Evolutionary conservation across 2,888 invertebrate genomes (phyloP).

Genomic region (Orthosia incerta): DNA sequence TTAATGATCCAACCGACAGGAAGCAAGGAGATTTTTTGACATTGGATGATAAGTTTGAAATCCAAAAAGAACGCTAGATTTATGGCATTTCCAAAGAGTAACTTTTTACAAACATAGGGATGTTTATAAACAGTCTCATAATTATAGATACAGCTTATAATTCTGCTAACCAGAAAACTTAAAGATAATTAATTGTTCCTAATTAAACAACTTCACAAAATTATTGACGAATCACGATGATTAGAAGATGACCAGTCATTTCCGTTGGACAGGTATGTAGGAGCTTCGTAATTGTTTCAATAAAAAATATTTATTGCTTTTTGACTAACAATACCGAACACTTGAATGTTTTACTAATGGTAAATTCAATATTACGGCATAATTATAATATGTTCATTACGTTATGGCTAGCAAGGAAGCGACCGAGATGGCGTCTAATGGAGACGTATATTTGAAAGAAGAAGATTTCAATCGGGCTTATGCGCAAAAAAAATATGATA

Average conservation of each 20-base stretch:
- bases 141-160: neutral
- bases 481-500: too few species aligned
- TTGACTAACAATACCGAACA: slow-evolving; percentile 2
- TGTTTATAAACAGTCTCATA: too few species aligned
- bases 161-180: neutral
- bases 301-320: slow-evolving; percentile 48
- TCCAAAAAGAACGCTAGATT: too few species aligned
- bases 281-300: slow-evolving; percentile 21
- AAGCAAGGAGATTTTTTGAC: too few species aligned
- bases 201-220: slow-evolving; percentile 17
- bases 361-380: neutral
- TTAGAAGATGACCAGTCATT: slow-evolving; percentile 25
- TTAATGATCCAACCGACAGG: too few species aligned
- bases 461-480: too few species aligned
- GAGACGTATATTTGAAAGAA: neutral
- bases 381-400: neutral
- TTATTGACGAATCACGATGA: slow-evolving; percentile 31
- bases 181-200: slow-evolving; percentile 1
- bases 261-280: slow-evolving; percentile 7
- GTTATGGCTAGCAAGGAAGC: neutral
- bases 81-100: too few species aligned
- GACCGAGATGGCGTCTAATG: neutral
- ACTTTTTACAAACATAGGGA: too few species aligned
- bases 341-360: slow-evolving; percentile 13
- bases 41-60: too few species aligned